These are phyloP conservation scores for Bombus soroeensis DNA, from an alignment of 1,140 invertebrate genomes.

Conservation along the genomic window DNA sequence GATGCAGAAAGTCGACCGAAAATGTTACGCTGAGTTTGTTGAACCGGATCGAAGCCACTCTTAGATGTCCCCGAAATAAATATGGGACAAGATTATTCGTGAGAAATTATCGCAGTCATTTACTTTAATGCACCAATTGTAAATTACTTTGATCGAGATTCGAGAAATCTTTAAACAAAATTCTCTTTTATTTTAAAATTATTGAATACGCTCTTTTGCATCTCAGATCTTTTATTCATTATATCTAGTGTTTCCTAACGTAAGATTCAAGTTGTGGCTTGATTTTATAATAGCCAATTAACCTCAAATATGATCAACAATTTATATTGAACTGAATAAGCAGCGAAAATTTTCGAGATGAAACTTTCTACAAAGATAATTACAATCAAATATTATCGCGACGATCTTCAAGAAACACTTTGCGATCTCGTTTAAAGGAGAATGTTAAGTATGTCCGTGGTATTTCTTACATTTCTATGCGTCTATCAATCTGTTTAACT, in stretches of 20 bases:
- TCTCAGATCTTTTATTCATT: no score
- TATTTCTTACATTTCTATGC: background rate
- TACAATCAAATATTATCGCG: background rate
- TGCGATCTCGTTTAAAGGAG: background rate
- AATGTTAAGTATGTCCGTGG: background rate
- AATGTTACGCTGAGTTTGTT: background rate
- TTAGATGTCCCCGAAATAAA: conserved; percentile 14
- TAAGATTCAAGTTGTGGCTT: no score
- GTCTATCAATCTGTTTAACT: background rate
- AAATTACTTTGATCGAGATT: background rate
- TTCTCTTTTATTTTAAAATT: no score
- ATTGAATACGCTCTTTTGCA: no score
- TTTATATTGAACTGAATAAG: no score
- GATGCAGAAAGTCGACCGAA: conserved; percentile 1
- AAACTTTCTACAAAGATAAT: background rate
- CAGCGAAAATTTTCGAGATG: background rate
- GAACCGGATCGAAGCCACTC: background rate
- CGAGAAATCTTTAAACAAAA: background rate
- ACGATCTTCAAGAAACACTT: background rate
- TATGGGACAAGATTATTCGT: background rate
- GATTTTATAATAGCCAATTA: no score
- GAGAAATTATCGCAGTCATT: background rate
- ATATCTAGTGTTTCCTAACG: no score
- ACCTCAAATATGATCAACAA: fast-evolving
- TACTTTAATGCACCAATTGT: background rate